Percentiles rank a stretch among this genome's conserved stretches.
Evolutionary conservation across 2,113 vertebrate genomes (phyloP).

Genomic region (Pimephales promelas): DNA sequence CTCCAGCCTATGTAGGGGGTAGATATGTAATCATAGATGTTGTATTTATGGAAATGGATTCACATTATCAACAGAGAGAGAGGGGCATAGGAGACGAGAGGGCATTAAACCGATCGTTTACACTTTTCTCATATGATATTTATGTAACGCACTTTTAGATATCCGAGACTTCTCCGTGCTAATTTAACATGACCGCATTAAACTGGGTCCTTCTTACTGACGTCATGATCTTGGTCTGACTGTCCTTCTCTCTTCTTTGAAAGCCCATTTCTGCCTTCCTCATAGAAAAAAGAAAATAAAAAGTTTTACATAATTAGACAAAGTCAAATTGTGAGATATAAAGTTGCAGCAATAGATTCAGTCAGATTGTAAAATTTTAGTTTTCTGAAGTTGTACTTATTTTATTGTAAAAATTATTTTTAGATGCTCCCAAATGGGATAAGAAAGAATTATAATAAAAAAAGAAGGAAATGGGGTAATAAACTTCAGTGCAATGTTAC

Average conservation of each 20-base stretch:
- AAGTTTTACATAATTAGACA: neutral
- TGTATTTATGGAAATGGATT: slow-evolving; percentile 49
- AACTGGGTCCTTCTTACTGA: neutral
- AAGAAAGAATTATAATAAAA: neutral
- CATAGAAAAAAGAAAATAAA: neutral
- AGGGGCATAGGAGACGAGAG: slow-evolving; percentile 55
- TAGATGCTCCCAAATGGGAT: neutral
- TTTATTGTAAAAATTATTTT: neutral
- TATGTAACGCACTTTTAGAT: slow-evolving; percentile 59
- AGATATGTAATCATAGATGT: slow-evolving; percentile 15
- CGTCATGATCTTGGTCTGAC: neutral
- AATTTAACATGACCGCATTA: slow-evolving; percentile 47
- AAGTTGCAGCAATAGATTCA: neutral
- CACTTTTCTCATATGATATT: slow-evolving; percentile 62
- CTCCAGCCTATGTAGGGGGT: slow-evolving; percentile 46
- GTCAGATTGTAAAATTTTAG: neutral
- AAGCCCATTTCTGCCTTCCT: slow-evolving; percentile 5
- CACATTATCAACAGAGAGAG: neutral
- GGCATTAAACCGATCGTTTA: slow-evolving; percentile 48
- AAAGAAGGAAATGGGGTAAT: too few species aligned
- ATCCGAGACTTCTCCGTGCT: slow-evolving; percentile 35
- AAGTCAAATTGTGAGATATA: neutral
- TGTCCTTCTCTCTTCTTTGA: slow-evolving; percentile 34
- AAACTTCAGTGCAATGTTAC: too few species aligned
- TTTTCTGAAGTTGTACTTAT: neutral